Evolutionary conservation across 1,140 invertebrate species (phyloP), one percentile per base, ranked within the genome.

Genomic region (Teleogryllus occipitalis): DNA sequence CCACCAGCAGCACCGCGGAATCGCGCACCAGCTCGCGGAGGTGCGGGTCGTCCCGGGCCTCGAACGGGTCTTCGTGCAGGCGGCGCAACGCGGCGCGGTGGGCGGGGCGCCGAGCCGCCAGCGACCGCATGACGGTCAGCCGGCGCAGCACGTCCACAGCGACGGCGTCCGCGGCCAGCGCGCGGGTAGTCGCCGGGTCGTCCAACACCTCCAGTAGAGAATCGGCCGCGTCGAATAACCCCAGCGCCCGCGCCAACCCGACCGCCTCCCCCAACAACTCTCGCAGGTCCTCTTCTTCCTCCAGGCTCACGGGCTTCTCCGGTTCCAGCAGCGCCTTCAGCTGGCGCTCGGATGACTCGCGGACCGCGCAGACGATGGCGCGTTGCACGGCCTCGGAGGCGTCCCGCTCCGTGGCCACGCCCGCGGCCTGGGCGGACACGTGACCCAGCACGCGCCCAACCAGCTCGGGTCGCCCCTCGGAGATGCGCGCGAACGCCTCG

Each of bases 141-240:
- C 93, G 87, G 84, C 90, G 90, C n/a, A 95, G 84, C 81, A 94
- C 91, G 78, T 91, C 90, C 74, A 92, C 83, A 4, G 90, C 90
- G 18, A 90, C 87, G 74, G 87, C 87, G 83, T 93, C 92, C 46
- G 86, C 86, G n/a, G 87, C 87, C 73, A 93, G 84, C 80, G 87
- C 88, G 27, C 86, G 84, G 7, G 90, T 88, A 22, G 89, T 89
- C n/a, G 89, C 86, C 39, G 89, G 87, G 83, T 93, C 89, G 49
- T 88, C 88, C 22, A 92, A 83, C n/a, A 91, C 85, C n/a, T 88
- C 85, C 49, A 91, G 82, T 21, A 93, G 85, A 49, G 87, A 77
- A 15, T 85, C 87, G 4, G 90, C 92, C 0, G 91, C 90, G 8
- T 90, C 88, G 27, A 88, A 87, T 87, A 93, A 89, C 0, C 92